Evolutionary conservation across 2,113 vertebrate species (phyloP).

Genomic region (Polyodon spathula): DNA sequence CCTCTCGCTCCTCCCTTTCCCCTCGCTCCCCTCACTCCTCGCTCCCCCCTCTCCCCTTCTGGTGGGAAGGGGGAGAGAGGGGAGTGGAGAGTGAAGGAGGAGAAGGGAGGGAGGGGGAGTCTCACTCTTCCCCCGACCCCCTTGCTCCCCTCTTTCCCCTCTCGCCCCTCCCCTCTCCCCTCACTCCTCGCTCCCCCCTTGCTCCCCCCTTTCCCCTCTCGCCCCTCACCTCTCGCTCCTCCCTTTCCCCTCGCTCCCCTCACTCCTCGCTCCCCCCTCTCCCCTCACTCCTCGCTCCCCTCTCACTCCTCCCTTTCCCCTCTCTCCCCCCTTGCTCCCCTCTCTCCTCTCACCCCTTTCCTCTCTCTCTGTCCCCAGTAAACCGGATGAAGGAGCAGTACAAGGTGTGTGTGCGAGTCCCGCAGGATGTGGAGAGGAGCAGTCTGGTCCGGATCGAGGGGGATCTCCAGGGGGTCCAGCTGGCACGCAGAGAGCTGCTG

Average conservation of each 20-base stretch:
- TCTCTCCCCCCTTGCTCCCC: not conserved
- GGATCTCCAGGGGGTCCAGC: slow-evolving; percentile 66
- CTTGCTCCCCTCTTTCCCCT: too few relatives aligned
- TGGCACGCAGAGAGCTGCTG: slow-evolving; percentile 60
- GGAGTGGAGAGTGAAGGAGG: too few relatives aligned
- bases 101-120: too few relatives aligned
- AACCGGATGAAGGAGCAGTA: slow-evolving; percentile 71
- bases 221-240: not conserved
- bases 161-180: too few relatives aligned
- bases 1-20: too few relatives aligned
- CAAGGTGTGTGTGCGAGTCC: slow-evolving; percentile 64
- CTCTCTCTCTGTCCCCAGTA: slow-evolving; percentile 34
- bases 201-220: not conserved
- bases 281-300: not conserved
- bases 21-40: too few relatives aligned
- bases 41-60: too few relatives aligned
- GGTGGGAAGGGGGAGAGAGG: too few relatives aligned
- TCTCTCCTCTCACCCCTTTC: not conserved
- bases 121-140: too few relatives aligned
- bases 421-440: slow-evolving; percentile 59
- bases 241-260: too few relatives aligned
- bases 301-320: not conserved
- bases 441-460: slow-evolving; percentile 67
- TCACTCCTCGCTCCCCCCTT: not conserved
- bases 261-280: too few relatives aligned